phyloP scores from a whole-genome alignment of 2,113 vertebrate genomes.

The Genyomyrus donnyi region DNA sequence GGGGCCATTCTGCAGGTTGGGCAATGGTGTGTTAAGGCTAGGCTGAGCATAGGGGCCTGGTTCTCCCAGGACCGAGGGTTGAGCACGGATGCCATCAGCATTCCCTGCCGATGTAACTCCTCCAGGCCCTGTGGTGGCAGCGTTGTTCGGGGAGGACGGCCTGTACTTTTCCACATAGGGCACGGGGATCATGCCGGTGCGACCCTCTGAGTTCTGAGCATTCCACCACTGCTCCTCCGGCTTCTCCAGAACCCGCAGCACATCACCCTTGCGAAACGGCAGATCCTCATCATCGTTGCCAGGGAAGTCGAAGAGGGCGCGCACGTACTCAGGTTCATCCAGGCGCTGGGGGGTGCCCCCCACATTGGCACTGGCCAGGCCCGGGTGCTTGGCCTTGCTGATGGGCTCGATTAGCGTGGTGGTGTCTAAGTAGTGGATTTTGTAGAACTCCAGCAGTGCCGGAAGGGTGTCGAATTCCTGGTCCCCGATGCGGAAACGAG shows the following conservation, averaged over 20 bases:
- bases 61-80: slow-evolving; percentile 76
- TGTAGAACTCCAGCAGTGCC: slow-evolving; percentile 96
- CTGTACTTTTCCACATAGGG: slow-evolving; percentile 96
- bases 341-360: slow-evolving; percentile 68
- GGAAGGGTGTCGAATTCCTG: slow-evolving; percentile 95
- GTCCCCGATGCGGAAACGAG: slow-evolving; percentile 90
- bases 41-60: slow-evolving; percentile 97
- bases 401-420: slow-evolving; percentile 96
- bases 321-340: slow-evolving; percentile 82
- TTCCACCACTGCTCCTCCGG: slow-evolving; percentile 99
- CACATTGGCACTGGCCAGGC: slow-evolving; percentile 44
- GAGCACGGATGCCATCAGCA: slow-evolving; percentile 72
- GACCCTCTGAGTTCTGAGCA: slow-evolving; percentile 85
- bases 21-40: slow-evolving; percentile 85
- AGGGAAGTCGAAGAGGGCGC: slow-evolving; percentile 96
- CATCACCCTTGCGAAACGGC: slow-evolving; percentile 93
- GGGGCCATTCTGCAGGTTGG: slow-evolving; percentile 97
- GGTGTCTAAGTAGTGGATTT: slow-evolving; percentile 99
- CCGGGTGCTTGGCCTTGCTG: slow-evolving; percentile 77
- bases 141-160: slow-evolving; percentile 69
- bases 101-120: slow-evolving; percentile 62
- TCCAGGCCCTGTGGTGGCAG: neutral
- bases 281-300: slow-evolving; percentile 98
- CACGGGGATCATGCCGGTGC: slow-evolving; percentile 94
- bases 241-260: slow-evolving; percentile 88